phyloP scores from a whole-genome alignment of 2,113 vertebrate species.

The Nothocercus nigrocapillus region DNA sequence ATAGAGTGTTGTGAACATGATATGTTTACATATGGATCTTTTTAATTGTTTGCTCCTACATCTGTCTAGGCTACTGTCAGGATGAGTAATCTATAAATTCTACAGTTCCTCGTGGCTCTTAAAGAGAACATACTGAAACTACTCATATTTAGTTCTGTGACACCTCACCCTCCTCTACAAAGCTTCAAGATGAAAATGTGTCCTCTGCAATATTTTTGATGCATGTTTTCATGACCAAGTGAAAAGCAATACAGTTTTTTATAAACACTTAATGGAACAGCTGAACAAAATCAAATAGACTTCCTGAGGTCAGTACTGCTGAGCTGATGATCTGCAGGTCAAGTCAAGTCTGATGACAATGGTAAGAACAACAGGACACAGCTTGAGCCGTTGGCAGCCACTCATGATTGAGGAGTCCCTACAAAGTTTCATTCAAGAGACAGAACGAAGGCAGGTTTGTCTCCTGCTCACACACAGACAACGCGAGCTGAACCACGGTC shows the following conservation, averaged over 20 bases:
- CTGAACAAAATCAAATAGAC: background rate
- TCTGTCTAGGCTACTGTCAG: background rate
- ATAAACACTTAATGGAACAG: background rate
- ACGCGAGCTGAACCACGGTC: background rate
- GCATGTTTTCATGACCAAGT: background rate
- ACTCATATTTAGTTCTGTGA: background rate
- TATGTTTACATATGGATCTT: background rate
- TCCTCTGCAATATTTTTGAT: fast-evolving
- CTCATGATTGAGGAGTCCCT: background rate
- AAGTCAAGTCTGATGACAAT: background rate
- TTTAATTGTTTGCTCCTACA: background rate
- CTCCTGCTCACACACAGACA: background rate
- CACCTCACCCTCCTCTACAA: background rate
- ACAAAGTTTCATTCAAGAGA: background rate
- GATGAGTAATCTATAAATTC: background rate
- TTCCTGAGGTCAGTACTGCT: fast-evolving
- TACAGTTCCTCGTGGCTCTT: background rate
- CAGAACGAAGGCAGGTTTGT: background rate
- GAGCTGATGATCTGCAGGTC: background rate
- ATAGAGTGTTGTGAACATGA: background rate
- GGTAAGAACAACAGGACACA: background rate
- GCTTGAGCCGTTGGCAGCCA: background rate
- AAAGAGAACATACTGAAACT: background rate
- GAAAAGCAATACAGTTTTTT: background rate
- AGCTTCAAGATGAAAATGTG: background rate